Base-by-base conservation (phyloP, 2,113 vertebrate genomes). In the Oreotrochilus melanogaster region DNA sequence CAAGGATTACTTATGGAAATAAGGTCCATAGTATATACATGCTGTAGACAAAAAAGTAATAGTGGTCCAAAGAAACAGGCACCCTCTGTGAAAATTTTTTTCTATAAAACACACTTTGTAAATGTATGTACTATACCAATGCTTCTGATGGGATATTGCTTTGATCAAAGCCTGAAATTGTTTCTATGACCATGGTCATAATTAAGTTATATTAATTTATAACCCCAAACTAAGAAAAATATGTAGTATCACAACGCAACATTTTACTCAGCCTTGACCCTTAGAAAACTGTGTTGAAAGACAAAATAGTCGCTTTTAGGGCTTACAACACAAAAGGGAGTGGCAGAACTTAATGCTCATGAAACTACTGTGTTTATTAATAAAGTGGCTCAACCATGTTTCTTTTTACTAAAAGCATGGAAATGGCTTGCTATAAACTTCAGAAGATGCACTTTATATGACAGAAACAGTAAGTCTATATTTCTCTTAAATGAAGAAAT, bases 351-450 rank as follows among this genome's bases (percentile, higher is more conserved):
- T 93, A 84, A 84, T 58, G 61, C 13, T 80, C 42, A 4, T 42
- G 16, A 95, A 66, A 51, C 10, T 11, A 14, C 2, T 27, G 18
- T 9, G 84, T 96, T 93, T 84, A 87, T 84, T 78, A 95, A 35
- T 28, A 92, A 39, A 89, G 48, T 72, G 14, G 45, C 6, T 91
- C 93, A 66, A 61, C 93, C 27, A 8, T 58, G 89, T 86, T 92
- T 89, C 14, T 58, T 95, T 95, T 94, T 37, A 91, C 71, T 80
- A 60, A 93, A 96, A 80, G 27, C n/a, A 54, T 16, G 5, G n/a
- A 95, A 75, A 54, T 66, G 18, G 5, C 7, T 50, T 89, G 30
- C 57, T 85, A n/a, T 93, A 56, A 60, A 80, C 57, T 90, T 67
- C 25, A 33, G 28, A 69, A 83, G 17, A 88, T 82, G n/a, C 8